These are phyloP conservation scores for Xylophagus ater DNA, from an alignment of 2,888 invertebrate genomes.

Conservation along the genomic window DNA sequence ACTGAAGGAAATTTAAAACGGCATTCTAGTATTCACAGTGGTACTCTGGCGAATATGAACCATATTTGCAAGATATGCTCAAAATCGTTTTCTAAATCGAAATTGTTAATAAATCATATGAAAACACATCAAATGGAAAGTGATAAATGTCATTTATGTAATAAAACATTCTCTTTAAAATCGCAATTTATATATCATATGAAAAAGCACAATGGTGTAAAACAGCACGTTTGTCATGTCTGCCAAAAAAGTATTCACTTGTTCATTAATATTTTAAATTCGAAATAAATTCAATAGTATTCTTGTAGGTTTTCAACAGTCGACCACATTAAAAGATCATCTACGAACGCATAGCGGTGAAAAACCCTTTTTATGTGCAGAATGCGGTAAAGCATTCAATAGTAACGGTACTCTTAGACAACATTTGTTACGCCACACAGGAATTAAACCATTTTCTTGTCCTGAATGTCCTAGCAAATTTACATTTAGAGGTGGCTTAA, in stretches of 20 bases:
- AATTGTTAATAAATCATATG: conserved; percentile 40
- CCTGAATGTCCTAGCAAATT: conserved; percentile 47
- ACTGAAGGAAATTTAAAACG: conserved; percentile 24
- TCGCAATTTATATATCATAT: conserved; percentile 48
- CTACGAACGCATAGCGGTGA: conserved; percentile 43
- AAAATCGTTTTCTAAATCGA: conserved; percentile 38
- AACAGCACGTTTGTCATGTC: conserved; percentile 38
- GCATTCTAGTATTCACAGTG: conserved; percentile 26
- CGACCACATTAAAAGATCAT: conserved; percentile 46
- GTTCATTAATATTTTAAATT: no score
- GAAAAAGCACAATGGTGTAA: conserved; percentile 38
- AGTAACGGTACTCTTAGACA: conserved; percentile 47
- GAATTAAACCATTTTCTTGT: conserved; percentile 44
- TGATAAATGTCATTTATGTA: conserved; percentile 45
- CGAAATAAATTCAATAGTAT: no score
- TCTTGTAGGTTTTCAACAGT: conserved; percentile 43
- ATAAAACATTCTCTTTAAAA: conserved; percentile 45
- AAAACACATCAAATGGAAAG: conserved; percentile 44
- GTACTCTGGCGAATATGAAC: conserved; percentile 21
- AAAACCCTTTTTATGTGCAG: conserved; percentile 44
- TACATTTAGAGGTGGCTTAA: conserved; percentile 43
- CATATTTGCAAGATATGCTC: conserved; percentile 40
- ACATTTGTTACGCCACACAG: conserved; percentile 45
- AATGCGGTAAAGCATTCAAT: conserved; percentile 46
- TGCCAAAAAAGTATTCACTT: no score